A percentile compares a stretch with the other conserved stretches of the same genome.
These are phyloP conservation scores for Rhabdomys dilectus DNA, from an alignment of 2,113 vertebrate species.

Conservation along the genomic window DNA sequence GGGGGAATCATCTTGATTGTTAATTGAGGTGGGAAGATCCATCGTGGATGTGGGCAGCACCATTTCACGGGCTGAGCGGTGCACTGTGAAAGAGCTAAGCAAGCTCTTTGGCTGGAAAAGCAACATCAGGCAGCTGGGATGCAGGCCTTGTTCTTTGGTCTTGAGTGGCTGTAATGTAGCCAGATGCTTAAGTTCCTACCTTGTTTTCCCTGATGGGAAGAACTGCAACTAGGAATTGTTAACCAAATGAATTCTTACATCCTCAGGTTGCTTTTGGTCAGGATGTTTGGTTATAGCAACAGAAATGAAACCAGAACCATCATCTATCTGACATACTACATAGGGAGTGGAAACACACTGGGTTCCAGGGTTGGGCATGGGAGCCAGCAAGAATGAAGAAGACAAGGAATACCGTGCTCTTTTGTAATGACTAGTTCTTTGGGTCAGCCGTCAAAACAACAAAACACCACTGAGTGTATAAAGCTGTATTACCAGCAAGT, in stretches of 20 bases:
- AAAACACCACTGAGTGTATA: background rate
- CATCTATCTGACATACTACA: conserved; percentile 3
- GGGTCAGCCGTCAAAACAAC: background rate
- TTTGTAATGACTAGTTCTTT: background rate
- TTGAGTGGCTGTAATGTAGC: background rate
- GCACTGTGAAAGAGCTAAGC: background rate
- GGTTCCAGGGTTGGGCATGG: background rate
- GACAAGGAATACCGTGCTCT: background rate
- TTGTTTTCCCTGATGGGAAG: background rate
- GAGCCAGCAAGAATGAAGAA: background rate
- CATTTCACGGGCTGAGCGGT: background rate
- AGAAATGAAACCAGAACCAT: background rate
- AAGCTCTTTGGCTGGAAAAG: too few relatives aligned
- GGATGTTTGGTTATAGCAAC: background rate
- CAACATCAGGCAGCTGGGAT: background rate
- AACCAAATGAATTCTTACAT: background rate
- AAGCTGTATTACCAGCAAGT: background rate
- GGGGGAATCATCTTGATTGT: background rate
- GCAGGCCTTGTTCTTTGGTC: too few relatives aligned
- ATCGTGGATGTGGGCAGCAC: background rate
- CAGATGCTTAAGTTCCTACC: background rate
- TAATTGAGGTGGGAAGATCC: background rate
- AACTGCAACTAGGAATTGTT: background rate
- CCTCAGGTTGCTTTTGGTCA: background rate
- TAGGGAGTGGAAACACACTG: background rate